Evolutionary conservation across 2,113 vertebrate species (phyloP), one percentile per base, ranked within the genome.

Genomic region (Cheirogaleus medius): DNA sequence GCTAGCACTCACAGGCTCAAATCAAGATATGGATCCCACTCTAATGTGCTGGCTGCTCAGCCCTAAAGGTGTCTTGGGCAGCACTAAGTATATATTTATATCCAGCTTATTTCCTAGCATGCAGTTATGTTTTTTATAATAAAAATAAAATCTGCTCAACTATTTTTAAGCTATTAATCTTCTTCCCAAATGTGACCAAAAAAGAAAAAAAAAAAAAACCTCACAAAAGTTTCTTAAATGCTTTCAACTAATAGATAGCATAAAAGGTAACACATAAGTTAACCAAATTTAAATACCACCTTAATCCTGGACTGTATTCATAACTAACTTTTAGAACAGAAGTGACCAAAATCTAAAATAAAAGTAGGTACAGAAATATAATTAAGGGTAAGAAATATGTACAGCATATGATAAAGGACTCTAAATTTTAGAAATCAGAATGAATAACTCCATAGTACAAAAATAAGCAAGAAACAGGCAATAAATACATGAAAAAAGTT

Each of bases 301-400:
- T 90, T 90, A 94, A 90, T 87, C 60, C 14, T 74, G 63, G n/a
- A 63, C 37, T 91, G 4, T 76, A 74, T 56, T 90, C 15, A n/a
- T 69, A 92, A 73, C 52, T 77, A 39, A 89, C 85, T 86, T 92
- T 90, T 76, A 63, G 74, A 94, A 88, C 5, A 60, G 27, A 92
- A 95, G 25, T 82, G 21, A 90, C 15, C 18, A 86, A 37, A 64
- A 92, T 39, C 42, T 77, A 76, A 92, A 92, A 73, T 39, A 49
- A 76, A 88, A 63, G 78, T 17, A 76, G 42, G 52, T 71, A 69
- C 4, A 83, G 37, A 83, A 97, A 97, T 82, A 90, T 37, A 69
- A 83, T 66, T 32, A 63, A 76, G 42, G 8, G 37, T 54, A 8
- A 58, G 23, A 68, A 58, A 84, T 12, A 68, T 13, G 15, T 49